Percentiles rank a stretch among this genome's conserved stretches.
Conservation (phyloP, 2,888 invertebrate species). For the Hypena proboscidalis region DNA sequence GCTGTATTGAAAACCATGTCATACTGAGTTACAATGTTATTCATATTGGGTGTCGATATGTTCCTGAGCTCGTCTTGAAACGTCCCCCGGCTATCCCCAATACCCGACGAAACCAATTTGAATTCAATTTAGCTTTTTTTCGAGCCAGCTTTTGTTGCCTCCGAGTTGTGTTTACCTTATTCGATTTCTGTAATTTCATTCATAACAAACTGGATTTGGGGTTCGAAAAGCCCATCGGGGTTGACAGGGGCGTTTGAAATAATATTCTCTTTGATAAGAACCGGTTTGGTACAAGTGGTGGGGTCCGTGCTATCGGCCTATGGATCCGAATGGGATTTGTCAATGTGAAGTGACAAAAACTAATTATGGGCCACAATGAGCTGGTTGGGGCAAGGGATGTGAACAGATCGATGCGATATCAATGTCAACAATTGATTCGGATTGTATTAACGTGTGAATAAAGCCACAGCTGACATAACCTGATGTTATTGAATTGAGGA, state of each 20-base stretch:
- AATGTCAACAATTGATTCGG: conserved; percentile 52
- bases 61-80: conserved; percentile 70
- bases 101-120: conserved; percentile 85
- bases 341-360: conserved; percentile 84
- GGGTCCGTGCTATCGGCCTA: conserved; percentile 65
- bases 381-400: conserved; percentile 59
- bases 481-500: conserved; percentile 14
- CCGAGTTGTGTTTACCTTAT: conserved; percentile 85
- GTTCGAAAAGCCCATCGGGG: conserved; percentile 81
- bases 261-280: conserved; percentile 85
- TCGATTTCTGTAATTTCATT: conserved; percentile 86
- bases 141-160: conserved; percentile 83
- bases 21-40: too few relatives aligned
- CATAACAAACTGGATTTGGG: conserved; percentile 85
- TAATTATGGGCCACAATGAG: conserved; percentile 81
- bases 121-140: conserved; percentile 85
- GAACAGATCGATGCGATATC: conserved; percentile 59
- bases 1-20: too few relatives aligned
- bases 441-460: conserved; percentile 32
- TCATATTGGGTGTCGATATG: too few relatives aligned
- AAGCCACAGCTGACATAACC: conserved; percentile 22
- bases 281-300: conserved; percentile 75
- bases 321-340: conserved; percentile 78
- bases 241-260: conserved; percentile 85
- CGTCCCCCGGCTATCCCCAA: conserved; percentile 82